Evolutionary conservation across 2,113 vertebrate genomes (phyloP), one percentile per base, ranked within the genome.

Genomic region (Paradoxurus hermaphroditus): DNA sequence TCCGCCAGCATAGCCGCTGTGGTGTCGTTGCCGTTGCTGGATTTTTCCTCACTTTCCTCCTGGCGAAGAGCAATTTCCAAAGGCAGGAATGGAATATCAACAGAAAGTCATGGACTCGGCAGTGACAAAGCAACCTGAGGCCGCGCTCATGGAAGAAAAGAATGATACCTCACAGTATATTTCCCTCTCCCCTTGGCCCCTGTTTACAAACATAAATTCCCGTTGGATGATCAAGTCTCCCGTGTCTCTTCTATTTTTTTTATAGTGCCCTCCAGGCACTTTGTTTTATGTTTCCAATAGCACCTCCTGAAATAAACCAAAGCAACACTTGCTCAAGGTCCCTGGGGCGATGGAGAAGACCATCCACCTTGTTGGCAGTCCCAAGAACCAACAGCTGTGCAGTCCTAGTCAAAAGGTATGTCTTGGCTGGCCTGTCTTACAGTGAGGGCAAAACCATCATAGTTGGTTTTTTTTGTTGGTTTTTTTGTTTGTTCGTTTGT

Each of bases 221-320:
- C 21, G 1, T 36, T 96, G 97, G 98, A 98, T 94, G 92, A 92
- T 95, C 95, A 46, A 96, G 94, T 72, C 97, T 97, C 92, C 97
- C 5, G 18, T 98, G 93, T 98, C 98, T 98, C 98, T 98, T 82
- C 98, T 98, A 89, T 79, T 98, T 98, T 65, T 94, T 98, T 97
- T 97, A 91, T 97, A 98, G 98, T 99, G 98, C 98, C 98, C 51
- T 86, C 86, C 77, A 98, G 98, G 98, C 98, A 98, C 98, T 98
- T 98, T 98, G 95, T 98, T 98, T 99, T 98, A 97, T 98, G 98
- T 99, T 98, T 98, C 97, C 98, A 98, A 98, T 99, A 98, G 91
- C 98, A 99, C 97, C 97, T 98, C 98, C 99, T 99, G 98, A 98
- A 98, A 98, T 98, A 98, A 99, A 99, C 98, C 99, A 99, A 99